Percentiles rank a stretch among this genome's conserved stretches.
These are phyloP conservation scores for Hypsibius dujardini DNA, from an alignment of 1,140 invertebrate genomes.

Conservation along the genomic window DNA sequence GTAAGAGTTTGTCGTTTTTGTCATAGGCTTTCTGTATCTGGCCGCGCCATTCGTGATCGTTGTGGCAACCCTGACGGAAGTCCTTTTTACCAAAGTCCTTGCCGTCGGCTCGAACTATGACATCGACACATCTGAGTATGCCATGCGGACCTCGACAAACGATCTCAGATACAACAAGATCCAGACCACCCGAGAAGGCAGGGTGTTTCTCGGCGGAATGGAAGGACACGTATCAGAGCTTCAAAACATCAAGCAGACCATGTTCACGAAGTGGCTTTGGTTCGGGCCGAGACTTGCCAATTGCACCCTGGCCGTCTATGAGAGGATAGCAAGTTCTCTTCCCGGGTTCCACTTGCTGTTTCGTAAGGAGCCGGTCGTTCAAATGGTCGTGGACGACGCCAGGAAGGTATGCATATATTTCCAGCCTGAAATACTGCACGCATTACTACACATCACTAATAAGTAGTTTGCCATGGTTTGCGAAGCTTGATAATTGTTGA, in stretches of 20 bases:
- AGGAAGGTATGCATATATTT: background rate
- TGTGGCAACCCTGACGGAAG: background rate
- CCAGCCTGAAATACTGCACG: too few relatives aligned
- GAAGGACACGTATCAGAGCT: conserved; percentile 4
- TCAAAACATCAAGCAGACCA: conserved; percentile 16
- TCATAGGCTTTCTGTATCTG: background rate
- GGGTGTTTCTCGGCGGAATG: conserved; percentile 1
- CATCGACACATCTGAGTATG: background rate
- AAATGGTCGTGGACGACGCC: conserved; percentile 12
- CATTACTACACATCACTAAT: too few relatives aligned
- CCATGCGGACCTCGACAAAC: background rate
- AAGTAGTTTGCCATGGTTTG: too few relatives aligned
- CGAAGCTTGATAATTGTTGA: too few relatives aligned
- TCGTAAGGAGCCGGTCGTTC: conserved; percentile 6
- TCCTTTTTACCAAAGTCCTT: background rate
- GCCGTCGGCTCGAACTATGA: background rate
- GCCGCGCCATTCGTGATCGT: background rate
- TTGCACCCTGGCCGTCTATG: conserved; percentile 15
- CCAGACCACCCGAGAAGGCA: background rate
- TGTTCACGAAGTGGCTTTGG: conserved; percentile 10
- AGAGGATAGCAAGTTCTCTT: background rate
- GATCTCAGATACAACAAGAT: background rate
- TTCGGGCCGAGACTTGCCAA: conserved; percentile 14
- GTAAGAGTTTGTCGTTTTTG: background rate
- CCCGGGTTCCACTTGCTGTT: conserved; percentile 9